phyloP scores from a whole-genome alignment of 2,113 vertebrate genomes.

The Takifugu flavidus region DNA sequence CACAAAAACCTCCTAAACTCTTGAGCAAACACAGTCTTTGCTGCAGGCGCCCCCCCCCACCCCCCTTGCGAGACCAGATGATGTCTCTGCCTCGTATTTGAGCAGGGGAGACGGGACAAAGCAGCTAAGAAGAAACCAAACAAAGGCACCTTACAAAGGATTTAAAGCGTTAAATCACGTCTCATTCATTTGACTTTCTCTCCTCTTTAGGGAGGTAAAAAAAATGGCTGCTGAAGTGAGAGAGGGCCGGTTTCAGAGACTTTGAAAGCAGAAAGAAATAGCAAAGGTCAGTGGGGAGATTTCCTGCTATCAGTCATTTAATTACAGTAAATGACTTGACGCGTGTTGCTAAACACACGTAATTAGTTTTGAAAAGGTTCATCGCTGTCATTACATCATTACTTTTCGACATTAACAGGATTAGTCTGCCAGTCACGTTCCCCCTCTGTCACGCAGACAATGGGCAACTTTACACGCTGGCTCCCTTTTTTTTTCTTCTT shows the following conservation, averaged over 20 bases:
- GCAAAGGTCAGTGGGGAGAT: conserved; percentile 32
- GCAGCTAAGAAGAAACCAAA: conserved; percentile 70
- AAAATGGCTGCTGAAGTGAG: conserved; percentile 9
- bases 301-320: conserved; percentile 45
- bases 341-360: conserved; percentile 65
- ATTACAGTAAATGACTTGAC: conserved; percentile 50
- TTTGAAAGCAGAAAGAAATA: conserved; percentile 41
- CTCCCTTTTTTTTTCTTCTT: conserved; percentile 1
- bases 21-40: conserved; percentile 71
- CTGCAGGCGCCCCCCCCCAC: conserved; percentile 22
- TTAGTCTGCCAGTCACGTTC: conserved; percentile 68
- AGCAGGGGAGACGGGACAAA: conserved; percentile 62
- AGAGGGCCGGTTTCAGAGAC: conserved; percentile 16
- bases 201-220: conserved; percentile 5
- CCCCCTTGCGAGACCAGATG: conserved; percentile 50
- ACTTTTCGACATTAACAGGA: conserved; percentile 64
- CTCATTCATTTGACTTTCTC: conserved; percentile 52
- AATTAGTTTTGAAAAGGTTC: conserved; percentile 70
- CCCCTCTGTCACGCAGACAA: conserved; percentile 62
- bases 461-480: conserved; percentile 49
- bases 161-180: conserved; percentile 61
- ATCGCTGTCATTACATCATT: conserved; percentile 66
- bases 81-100: conserved; percentile 53
- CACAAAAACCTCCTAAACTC: conserved; percentile 70
- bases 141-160: conserved; percentile 64